Conservation (phyloP, 2,113 vertebrate genomes). For the Callithrix jacchus region DNA sequence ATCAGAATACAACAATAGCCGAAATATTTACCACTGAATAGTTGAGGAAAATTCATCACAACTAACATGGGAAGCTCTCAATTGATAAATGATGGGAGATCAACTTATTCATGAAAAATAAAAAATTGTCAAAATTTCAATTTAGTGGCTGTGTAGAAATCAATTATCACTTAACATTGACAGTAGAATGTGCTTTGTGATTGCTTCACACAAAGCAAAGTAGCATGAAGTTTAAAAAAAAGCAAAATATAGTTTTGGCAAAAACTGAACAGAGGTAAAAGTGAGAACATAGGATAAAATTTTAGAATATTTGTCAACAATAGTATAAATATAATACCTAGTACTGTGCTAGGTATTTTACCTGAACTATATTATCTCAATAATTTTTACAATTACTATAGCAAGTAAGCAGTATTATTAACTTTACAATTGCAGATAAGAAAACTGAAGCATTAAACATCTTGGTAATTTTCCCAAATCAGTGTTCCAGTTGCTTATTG, state of each 20-base stretch:
- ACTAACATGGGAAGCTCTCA: not conserved
- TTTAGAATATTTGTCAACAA: not conserved
- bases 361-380: not conserved
- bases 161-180: not conserved
- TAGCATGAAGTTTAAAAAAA: not conserved
- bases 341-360: not conserved
- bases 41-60: not conserved
- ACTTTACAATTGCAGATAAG: not conserved
- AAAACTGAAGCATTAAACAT: not conserved
- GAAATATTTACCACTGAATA: not conserved
- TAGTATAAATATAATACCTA: not conserved
- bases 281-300: not conserved
- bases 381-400: not conserved
- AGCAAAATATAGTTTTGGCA: not conserved
- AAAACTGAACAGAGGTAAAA: not conserved
- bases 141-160: not conserved
- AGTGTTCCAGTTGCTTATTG: not conserved
- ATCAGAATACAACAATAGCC: not conserved
- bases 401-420: not conserved
- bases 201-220: not conserved
- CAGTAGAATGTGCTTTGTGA: not conserved
- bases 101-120: not conserved
- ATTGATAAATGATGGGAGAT: not conserved
- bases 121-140: constrained; percentile 5
- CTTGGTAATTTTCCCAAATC: not conserved